These are phyloP conservation scores for Nephila pilipes DNA, from an alignment of 1,140 invertebrate genomes.

Conservation along the genomic window DNA sequence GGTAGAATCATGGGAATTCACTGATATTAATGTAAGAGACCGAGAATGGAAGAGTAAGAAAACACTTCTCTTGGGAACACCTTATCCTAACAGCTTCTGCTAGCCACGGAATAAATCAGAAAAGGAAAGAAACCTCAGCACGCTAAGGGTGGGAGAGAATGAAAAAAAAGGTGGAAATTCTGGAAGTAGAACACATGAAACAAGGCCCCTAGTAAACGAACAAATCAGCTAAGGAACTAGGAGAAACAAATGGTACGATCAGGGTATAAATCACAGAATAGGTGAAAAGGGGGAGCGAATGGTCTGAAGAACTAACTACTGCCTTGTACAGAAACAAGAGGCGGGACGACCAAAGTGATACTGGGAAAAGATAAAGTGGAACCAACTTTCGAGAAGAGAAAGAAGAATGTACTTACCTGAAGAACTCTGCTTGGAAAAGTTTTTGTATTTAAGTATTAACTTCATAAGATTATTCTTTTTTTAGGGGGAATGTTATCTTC, in stretches of 20 bases:
- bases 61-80: constrained; percentile 16
- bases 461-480: background rate
- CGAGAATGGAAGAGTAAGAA: constrained; percentile 4
- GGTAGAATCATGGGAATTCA: background rate
- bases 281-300: background rate
- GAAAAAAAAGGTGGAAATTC: background rate
- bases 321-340: background rate
- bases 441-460: background rate
- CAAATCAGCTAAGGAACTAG: constrained; percentile 51
- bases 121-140: constrained; percentile 9
- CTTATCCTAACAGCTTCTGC: background rate
- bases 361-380: background rate
- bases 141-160: background rate
- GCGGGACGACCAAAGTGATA: background rate
- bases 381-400: background rate
- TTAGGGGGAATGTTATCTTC: background rate
- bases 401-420: background rate
- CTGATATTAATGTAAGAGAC: constrained; percentile 29
- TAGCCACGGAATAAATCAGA: background rate
- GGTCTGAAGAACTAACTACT: constrained; percentile 4
- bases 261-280: constrained; percentile 42
- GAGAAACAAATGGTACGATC: constrained; percentile 40
- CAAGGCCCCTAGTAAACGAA: constrained; percentile 45
- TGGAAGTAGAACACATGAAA: constrained; percentile 39
- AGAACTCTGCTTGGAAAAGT: background rate